Evolutionary conservation across 2,797 vertebrate genomes (phyloP).

Genomic region (Sebastes iracundus): DNA sequence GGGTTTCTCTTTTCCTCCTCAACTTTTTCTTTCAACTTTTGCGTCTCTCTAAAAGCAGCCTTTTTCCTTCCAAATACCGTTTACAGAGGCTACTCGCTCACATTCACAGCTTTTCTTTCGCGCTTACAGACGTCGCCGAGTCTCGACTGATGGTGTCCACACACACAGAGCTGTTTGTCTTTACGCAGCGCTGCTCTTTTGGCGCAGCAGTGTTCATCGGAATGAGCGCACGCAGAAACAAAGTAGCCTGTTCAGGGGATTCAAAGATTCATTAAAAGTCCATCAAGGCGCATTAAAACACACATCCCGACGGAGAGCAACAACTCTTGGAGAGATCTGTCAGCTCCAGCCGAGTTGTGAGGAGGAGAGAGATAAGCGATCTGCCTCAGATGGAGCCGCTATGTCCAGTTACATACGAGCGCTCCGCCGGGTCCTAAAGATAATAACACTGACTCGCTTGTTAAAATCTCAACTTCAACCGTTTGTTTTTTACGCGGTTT

Average conservation of each 20-base stretch:
- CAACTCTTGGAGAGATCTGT: constrained; percentile 27
- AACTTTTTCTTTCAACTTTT: constrained; percentile 70
- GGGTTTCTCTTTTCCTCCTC: background rate
- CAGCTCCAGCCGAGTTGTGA: constrained; percentile 41
- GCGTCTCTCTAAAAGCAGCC: background rate
- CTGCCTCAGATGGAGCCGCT: constrained; percentile 84
- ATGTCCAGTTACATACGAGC: constrained; percentile 78
- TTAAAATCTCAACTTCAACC: constrained; percentile 25
- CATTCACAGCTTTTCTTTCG: background rate
- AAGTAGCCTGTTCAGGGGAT: constrained; percentile 12
- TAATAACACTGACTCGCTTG: constrained; percentile 37
- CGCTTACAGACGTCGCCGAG: constrained; percentile 3
- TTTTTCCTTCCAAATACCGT: background rate
- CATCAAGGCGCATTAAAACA: constrained; percentile 17
- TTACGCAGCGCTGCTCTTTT: constrained; percentile 61
- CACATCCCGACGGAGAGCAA: constrained; percentile 12
- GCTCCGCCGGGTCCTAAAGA: constrained; percentile 91
- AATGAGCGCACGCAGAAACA: constrained; percentile 47
- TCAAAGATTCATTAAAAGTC: constrained; percentile 39
- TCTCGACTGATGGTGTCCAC: constrained; percentile 2
- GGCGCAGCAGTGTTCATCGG: constrained; percentile 47
- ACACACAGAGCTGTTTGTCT: constrained; percentile 12
- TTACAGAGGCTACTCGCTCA: background rate
- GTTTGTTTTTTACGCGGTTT: background rate
- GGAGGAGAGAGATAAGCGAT: constrained; percentile 78